A percentile compares a stretch with the other conserved stretches of the same genome.
Conservation (phyloP, 2,113 vertebrate genomes). For the Malaclemys terrapin region DNA sequence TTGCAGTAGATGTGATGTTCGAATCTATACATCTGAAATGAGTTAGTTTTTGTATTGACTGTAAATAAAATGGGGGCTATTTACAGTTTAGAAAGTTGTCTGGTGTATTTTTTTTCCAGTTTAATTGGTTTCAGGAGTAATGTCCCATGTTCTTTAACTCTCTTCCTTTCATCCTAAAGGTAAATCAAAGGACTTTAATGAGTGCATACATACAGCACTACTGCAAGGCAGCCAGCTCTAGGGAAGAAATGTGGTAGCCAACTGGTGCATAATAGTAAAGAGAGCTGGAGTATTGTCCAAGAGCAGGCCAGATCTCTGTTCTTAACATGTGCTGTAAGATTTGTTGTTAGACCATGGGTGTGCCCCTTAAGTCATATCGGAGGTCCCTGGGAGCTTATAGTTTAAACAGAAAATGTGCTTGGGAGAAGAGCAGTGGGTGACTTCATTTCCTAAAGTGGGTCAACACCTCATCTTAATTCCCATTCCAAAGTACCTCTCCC, state of each 20-base stretch:
- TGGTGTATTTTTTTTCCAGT: not conserved
- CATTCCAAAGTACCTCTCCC: not conserved
- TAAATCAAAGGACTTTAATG: not conserved
- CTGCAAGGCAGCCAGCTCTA: not conserved
- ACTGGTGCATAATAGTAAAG: not conserved
- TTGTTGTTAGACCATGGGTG: not conserved
- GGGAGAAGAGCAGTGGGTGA: not conserved
- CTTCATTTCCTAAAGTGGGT: not conserved
- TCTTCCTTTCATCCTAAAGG: not conserved
- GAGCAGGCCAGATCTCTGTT: not conserved
- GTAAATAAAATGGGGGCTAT: slow-evolving; percentile 80
- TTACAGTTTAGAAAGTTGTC: slow-evolving; percentile 76
- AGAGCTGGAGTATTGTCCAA: too few species aligned
- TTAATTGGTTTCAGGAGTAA: not conserved
- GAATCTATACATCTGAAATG: rapidly evolving
- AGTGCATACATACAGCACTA: not conserved
- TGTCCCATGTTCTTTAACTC: not conserved
- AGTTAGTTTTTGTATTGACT: slow-evolving; percentile 73
- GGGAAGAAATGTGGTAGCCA: not conserved
- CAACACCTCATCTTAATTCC: not conserved
- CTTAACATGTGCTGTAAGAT: not conserved
- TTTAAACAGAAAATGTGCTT: not conserved
- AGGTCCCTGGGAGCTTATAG: not conserved
- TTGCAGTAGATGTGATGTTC: not conserved
- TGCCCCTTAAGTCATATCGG: not conserved